Evolutionary conservation across 1,140 invertebrate genomes (phyloP).

Genomic region (Apis mellifera): DNA sequence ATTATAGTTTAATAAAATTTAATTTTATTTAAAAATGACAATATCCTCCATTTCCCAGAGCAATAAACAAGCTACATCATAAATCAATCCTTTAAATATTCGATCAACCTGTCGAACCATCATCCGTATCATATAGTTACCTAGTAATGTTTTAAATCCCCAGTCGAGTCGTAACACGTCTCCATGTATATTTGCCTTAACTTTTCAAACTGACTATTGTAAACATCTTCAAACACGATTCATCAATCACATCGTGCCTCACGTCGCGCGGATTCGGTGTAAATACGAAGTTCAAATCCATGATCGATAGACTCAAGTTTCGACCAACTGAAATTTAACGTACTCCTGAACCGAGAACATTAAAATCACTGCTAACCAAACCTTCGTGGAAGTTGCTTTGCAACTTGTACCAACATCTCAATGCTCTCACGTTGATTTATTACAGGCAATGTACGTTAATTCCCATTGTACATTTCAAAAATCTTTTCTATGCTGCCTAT

Average conservation of each 20-base stretch:
- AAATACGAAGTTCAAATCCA: slow-evolving; percentile 1
- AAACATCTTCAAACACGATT: neutral
- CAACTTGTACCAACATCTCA: neutral
- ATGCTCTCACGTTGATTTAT: neutral
- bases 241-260: slow-evolving; percentile 1
- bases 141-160: neutral
- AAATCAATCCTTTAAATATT: no score
- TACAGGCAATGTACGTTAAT: neutral
- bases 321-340: neutral
- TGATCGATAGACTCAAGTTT: slow-evolving; percentile 1
- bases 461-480: neutral
- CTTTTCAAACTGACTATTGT: neutral
- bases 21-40: no score
- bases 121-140: no score
- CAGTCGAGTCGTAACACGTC: no score
- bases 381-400: neutral
- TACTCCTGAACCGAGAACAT: neutral
- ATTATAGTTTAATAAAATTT: no score
- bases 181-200: neutral
- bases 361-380: neutral
- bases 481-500: neutral
- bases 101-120: no score
- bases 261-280: neutral
- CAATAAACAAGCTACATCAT: no score
- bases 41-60: no score